A percentile compares a stretch with the other conserved stretches of the same genome.
Conservation (phyloP, 1,140 invertebrate genomes). For the Calycopis cecrops region DNA sequence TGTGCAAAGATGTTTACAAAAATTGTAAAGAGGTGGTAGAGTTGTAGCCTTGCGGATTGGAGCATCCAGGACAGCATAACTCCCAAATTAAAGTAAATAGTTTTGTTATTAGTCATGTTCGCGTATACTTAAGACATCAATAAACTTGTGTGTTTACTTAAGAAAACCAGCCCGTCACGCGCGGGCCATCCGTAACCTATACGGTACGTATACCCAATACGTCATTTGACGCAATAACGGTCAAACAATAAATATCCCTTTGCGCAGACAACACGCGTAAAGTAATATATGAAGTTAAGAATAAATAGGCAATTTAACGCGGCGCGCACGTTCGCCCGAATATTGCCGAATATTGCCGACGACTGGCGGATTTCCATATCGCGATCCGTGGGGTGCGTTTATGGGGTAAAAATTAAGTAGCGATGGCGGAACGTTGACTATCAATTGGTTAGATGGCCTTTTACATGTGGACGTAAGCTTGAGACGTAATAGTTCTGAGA, state of each 20-base stretch:
- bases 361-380: conserved; percentile 69
- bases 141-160: too few species aligned
- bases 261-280: conserved; percentile 72
- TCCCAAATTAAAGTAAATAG: too few species aligned
- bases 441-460: conserved; percentile 45
- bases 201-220: conserved; percentile 60
- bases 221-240: conserved; percentile 72
- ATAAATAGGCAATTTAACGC: conserved; percentile 76
- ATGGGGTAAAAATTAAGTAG: conserved; percentile 73
- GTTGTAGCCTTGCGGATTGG: too few species aligned
- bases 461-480: conserved; percentile 14
- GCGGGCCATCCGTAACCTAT: conserved; percentile 49
- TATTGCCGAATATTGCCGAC: conserved; percentile 70
- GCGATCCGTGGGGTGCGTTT: conserved; percentile 66
- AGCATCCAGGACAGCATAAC: too few species aligned
- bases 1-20: too few species aligned
- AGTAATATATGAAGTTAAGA: conserved; percentile 76
- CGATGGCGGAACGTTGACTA: conserved; percentile 50
- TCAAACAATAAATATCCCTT: conserved; percentile 73
- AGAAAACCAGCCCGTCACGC: conserved; percentile 35
- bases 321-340: conserved; percentile 70
- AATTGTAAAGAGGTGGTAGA: too few species aligned
- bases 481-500: background rate
- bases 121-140: too few species aligned
- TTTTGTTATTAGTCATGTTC: too few species aligned